Conservation (phyloP, 64 coral and sea anemone species). For the Actinia equina region DNA sequence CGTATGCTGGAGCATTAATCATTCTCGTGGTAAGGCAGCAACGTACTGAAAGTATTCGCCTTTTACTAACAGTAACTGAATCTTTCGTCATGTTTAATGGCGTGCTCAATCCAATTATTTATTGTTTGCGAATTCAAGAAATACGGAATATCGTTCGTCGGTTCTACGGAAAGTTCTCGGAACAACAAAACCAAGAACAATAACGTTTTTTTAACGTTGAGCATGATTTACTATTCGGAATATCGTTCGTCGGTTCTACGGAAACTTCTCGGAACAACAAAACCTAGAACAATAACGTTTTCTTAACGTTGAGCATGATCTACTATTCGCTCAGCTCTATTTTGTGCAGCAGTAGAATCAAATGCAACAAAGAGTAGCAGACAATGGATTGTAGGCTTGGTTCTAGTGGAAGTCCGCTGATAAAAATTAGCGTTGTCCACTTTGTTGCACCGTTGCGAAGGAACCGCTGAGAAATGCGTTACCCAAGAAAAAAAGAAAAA, state of each 20-base stretch:
- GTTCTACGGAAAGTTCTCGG: background rate
- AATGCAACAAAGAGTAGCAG: too few relatives aligned
- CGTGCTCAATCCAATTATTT: constrained; percentile 29
- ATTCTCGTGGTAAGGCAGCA: background rate
- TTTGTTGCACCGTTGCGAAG: too few relatives aligned
- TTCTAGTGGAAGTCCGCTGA: too few relatives aligned
- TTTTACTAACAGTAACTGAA: background rate
- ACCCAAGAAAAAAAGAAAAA: too few relatives aligned
- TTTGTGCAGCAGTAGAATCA: too few relatives aligned
- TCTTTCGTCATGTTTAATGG: constrained; percentile 32
- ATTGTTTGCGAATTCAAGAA: constrained; percentile 41
- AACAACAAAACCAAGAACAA: background rate
- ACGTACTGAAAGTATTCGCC: background rate
- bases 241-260: background rate
- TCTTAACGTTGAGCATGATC: too few relatives aligned
- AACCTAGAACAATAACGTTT: too few relatives aligned
- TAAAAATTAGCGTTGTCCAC: too few relatives aligned
- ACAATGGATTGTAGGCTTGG: too few relatives aligned
- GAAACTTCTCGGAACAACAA: background rate
- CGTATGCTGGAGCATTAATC: constrained; percentile 14
- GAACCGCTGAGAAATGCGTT: too few relatives aligned
- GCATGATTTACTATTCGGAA: background rate
- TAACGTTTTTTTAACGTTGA: too few relatives aligned
- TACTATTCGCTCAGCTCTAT: too few relatives aligned
- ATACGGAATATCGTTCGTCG: constrained; percentile 11